Evolutionary conservation across 1,140 invertebrate species (phyloP), one percentile per base, ranked within the genome.

Genomic region (Calliphora vicina): DNA sequence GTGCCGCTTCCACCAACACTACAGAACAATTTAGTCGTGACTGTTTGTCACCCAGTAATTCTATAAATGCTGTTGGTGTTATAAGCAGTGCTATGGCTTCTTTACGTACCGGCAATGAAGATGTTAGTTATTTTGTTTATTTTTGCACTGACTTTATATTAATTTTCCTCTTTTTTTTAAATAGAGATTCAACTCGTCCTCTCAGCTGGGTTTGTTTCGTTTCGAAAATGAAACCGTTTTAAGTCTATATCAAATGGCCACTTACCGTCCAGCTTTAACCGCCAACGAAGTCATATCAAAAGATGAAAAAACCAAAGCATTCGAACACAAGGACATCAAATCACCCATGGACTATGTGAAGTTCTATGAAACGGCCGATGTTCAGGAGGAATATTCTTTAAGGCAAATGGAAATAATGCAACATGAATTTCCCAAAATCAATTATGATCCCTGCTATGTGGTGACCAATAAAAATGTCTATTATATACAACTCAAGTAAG

Each of bases 401-500:
- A 84, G 87, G 0, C 89, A 91, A 85, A 87, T 88, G 86, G 89
- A 90, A 76, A 88, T 90, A 27, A 89, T 91, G 88, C 85, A 89
- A 71, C 84, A 82, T 29, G 88, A 90, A 83, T 90, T 91, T 76
- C 89, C 89, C 4, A 87, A 86, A 26, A 89, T 91, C 35, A 89
- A 89, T 73, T 89, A 93, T 71, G 94, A 94, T 92, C 93, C 94
- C 4, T 96, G 95, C 90, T 91, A 96, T 86, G 91, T 96, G 82
- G 92, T 96, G 25, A 96, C 95, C 50, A 94, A 94, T 89, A 91
- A 91, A 85, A 92, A 92, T 86, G 92, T 96, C 67, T 96, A 95
- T 90, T 93, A 94, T 89, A 91, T 95, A 85, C 91, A 92, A 86
- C 90, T 95, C 25, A 94, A 93, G 94, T 89, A 61, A 80, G 84